phyloP scores from a whole-genome alignment of 2,888 invertebrate genomes.

The Plebejus argus region DNA sequence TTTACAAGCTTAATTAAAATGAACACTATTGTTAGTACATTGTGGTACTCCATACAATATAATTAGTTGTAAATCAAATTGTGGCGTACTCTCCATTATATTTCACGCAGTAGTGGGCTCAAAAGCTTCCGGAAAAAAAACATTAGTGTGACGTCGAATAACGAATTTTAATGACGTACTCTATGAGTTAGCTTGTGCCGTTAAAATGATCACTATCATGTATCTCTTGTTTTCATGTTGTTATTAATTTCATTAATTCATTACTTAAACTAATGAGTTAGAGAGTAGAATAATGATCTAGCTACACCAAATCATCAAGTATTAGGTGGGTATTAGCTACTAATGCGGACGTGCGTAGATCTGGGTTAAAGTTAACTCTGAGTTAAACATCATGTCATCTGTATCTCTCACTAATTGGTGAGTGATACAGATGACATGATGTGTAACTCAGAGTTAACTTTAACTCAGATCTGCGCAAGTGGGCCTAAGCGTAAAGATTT shows the following conservation, averaged over 20 bases:
- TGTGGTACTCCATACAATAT: not conserved
- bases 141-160: conserved; percentile 44
- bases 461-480: no score
- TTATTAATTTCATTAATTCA: not conserved
- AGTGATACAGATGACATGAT: no score
- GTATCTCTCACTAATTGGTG: no score
- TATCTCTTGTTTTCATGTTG: not conserved
- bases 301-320: no score
- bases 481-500: no score
- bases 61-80: conserved; percentile 19
- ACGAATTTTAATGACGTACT: conserved; percentile 41
- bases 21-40: not conserved
- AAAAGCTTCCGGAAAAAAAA: conserved; percentile 40
- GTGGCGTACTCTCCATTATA: conserved; percentile 11
- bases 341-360: no score
- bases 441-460: no score
- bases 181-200: not conserved
- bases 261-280: not conserved
- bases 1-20: not conserved
- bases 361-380: no score
- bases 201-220: not conserved
- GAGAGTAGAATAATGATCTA: no score
- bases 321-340: no score
- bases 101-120: conserved; percentile 12
- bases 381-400: no score